Evolutionary conservation across 2,113 vertebrate genomes (phyloP).

Genomic region (Catharus bicknelli): DNA sequence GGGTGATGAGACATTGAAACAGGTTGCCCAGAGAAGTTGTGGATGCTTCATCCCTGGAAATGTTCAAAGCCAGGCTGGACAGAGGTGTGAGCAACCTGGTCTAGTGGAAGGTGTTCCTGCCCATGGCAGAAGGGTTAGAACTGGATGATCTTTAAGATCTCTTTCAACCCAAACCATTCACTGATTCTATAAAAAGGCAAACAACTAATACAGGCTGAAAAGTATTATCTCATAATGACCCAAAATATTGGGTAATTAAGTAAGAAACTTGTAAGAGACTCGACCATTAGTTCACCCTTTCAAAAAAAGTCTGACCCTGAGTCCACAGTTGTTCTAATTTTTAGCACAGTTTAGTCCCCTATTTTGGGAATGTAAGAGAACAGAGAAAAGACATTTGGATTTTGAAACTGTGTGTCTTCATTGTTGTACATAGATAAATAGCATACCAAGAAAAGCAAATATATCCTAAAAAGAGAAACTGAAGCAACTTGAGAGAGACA

Average conservation of each 20-base stretch:
- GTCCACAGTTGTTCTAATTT: neutral
- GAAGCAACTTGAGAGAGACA: neutral
- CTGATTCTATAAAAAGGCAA: neutral
- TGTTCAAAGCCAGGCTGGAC: neutral
- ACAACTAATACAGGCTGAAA: neutral
- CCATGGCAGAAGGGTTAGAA: neutral
- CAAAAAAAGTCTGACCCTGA: neutral
- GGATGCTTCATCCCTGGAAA: neutral
- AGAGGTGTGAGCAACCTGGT: neutral
- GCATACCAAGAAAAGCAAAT: neutral
- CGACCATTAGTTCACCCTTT: neutral
- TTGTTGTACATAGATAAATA: neutral
- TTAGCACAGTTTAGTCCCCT: neutral
- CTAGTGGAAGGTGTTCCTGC: neutral
- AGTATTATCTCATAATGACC: neutral
- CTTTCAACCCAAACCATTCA: neutral
- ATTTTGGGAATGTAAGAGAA: neutral
- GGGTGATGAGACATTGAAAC: neutral
- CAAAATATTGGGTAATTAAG: neutral
- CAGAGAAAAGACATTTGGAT: neutral
- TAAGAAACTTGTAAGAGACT: neutral
- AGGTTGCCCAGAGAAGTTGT: neutral
- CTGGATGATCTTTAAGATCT: neutral
- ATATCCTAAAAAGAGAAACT: neutral
- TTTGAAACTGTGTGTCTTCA: neutral